These are phyloP conservation scores for Heliconius melpomene DNA, from an alignment of 1,140 invertebrate species.

Conservation along the genomic window DNA sequence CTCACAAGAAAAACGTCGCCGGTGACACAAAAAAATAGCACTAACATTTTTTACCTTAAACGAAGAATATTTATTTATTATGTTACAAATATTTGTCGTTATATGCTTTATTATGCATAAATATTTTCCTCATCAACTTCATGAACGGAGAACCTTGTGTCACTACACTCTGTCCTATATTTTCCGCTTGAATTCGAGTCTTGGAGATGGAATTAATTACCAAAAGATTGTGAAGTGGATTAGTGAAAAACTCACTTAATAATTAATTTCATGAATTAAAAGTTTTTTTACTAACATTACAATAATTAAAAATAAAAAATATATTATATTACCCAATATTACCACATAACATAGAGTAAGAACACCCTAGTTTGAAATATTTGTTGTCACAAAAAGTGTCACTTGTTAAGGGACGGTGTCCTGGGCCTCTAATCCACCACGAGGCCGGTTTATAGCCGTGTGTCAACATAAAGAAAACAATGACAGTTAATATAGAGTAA, in stretches of 20 bases:
- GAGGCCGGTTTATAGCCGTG: constrained; percentile 26
- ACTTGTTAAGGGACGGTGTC: constrained; percentile 13
- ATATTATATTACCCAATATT: neutral
- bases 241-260: too few species aligned
- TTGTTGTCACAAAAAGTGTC: constrained; percentile 21
- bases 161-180: too few species aligned
- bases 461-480: constrained; percentile 33
- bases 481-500: constrained; percentile 26
- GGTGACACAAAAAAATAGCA: neutral
- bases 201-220: too few species aligned
- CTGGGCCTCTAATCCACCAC: constrained; percentile 18
- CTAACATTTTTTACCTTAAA: neutral
- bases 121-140: too few species aligned
- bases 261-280: too few species aligned
- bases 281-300: too few species aligned
- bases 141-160: too few species aligned
- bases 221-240: too few species aligned
- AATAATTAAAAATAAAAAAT: too few species aligned
- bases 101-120: too few species aligned
- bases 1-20: neutral
- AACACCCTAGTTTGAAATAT: constrained; percentile 14
- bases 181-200: too few species aligned
- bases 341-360: neutral
- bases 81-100: neutral
- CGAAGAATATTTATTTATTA: neutral